A percentile compares a stretch with the other conserved stretches of the same genome.
Evolutionary conservation across 1,140 invertebrate genomes (phyloP).

Genomic region (Melitaea cinxia): DNA sequence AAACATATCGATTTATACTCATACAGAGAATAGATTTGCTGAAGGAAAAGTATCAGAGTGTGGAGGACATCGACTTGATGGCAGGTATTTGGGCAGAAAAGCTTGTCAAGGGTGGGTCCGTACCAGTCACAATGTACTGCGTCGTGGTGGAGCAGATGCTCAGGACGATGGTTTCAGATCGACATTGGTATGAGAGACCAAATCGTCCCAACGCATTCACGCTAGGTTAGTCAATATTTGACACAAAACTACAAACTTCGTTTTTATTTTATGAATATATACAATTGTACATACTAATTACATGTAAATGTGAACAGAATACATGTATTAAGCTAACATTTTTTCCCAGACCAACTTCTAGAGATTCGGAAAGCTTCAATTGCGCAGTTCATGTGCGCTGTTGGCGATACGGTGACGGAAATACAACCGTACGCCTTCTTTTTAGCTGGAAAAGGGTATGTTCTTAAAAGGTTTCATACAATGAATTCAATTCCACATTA

Average conservation of each 20-base stretch:
- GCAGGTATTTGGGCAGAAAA: slow-evolving; percentile 57
- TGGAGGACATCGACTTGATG: slow-evolving; percentile 64
- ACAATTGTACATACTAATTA: too few relatives aligned
- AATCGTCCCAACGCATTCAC: slow-evolving; percentile 60
- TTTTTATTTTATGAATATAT: too few relatives aligned
- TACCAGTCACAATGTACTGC: slow-evolving; percentile 52
- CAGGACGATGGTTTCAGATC: slow-evolving; percentile 46
- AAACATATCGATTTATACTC: not conserved
- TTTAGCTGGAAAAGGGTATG: slow-evolving; percentile 41
- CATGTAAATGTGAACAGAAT: too few relatives aligned
- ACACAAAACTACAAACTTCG: too few relatives aligned
- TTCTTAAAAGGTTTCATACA: not conserved
- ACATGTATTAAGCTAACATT: not conserved
- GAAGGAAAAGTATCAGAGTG: slow-evolving; percentile 52
- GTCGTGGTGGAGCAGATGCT: slow-evolving; percentile 50
- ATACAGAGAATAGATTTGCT: slow-evolving; percentile 59
- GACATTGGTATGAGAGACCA: slow-evolving; percentile 65
- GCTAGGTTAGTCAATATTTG: slow-evolving; percentile 36
- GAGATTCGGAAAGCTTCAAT: slow-evolving; percentile 93
- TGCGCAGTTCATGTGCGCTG: slow-evolving; percentile 93
- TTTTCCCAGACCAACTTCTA: slow-evolving; percentile 88
- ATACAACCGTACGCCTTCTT: slow-evolving; percentile 55
- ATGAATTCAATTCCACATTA: not conserved
- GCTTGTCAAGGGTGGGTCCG: slow-evolving; percentile 39
- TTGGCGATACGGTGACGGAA: slow-evolving; percentile 83